A percentile compares a stretch with the other conserved stretches of the same genome.
Conservation (phyloP, 2,797 vertebrate species). For the Cottoperca gobio region DNA sequence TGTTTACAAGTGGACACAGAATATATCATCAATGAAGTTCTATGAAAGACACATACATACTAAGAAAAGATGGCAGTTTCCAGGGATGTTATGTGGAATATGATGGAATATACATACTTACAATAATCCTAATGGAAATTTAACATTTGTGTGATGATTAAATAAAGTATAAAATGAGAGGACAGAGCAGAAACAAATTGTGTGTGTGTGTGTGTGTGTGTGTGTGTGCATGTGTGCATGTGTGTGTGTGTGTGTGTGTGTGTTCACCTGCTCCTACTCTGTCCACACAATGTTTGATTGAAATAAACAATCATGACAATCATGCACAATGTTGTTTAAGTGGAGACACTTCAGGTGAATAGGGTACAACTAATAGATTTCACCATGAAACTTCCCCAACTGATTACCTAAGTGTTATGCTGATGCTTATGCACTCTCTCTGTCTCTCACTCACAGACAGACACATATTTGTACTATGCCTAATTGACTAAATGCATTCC, state of each 20-base stretch:
- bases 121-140: too few relatives aligned
- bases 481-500: too few relatives aligned
- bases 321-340: not conserved
- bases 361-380: too few relatives aligned
- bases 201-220: not conserved
- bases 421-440: too few relatives aligned
- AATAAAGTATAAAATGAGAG: not conserved
- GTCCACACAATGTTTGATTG: slow-evolving; percentile 27
- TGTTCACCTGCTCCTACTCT: slow-evolving; percentile 60
- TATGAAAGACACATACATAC: not conserved
- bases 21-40: slow-evolving; percentile 3
- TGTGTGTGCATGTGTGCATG: not conserved
- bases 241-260: not conserved
- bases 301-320: not conserved
- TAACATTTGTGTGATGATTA: too few relatives aligned
- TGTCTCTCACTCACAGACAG: too few relatives aligned
- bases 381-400: too few relatives aligned
- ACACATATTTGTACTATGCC: too few relatives aligned
- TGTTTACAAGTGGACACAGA: slow-evolving; percentile 29
- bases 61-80: not conserved
- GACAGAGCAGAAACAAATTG: not conserved
- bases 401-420: too few relatives aligned
- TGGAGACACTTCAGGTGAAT: too few relatives aligned
- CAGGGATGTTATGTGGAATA: too few relatives aligned
- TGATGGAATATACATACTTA: too few relatives aligned